Base-by-base conservation (phyloP, 2,113 vertebrate genomes). In the Psilopogon haemacephalus region DNA sequence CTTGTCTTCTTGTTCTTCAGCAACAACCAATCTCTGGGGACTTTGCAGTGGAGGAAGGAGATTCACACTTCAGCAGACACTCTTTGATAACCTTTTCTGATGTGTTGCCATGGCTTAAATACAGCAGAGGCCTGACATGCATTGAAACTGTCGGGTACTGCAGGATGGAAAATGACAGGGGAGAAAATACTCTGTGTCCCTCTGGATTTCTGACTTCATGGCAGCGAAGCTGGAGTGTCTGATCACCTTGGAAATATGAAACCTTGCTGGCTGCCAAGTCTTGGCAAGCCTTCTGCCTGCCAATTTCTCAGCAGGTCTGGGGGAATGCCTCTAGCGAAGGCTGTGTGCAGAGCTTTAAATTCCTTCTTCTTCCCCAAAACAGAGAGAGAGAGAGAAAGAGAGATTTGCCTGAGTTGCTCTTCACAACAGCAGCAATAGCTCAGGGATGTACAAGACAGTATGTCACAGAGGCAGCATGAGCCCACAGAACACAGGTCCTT, bases 41-140 rank as follows among this genome's bases (percentile, higher is more conserved):
- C 23, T 94, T 40, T 44, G 32, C 64, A 73, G 56, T 46, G 26
- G n/a, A 93, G 76, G 8, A 74, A 12, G 26, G 28, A 93, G 65
- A 86, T 59, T 75, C 86, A 83, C 50, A 81, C 79, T 91, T 86
- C 83, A 93, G 69, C 32, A 79, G 37, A 46, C 12, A 55, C 58
- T 71, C 76, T 93, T 86, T 75, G 64, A 60, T 90, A 91, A 90
- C 56, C 8, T 91, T 78, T 93, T 90, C 37, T 91, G 68, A 71
- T 86, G 72, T 81, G 75, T 74, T 78, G 86, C 50, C 27, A n/a
- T 35, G 20, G 58, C 62, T 90, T 86, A 78, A 79, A 86, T 84
- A 14, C 69, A 91, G 60, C 60, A 84, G 56, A 93, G 75, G 90
- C 60, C 69, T 81, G 72, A 91, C 79, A 86, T 30, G 87, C 37